Base-by-base conservation (phyloP, 2,797 vertebrate genomes). In the Sebastes hubbsi region DNA sequence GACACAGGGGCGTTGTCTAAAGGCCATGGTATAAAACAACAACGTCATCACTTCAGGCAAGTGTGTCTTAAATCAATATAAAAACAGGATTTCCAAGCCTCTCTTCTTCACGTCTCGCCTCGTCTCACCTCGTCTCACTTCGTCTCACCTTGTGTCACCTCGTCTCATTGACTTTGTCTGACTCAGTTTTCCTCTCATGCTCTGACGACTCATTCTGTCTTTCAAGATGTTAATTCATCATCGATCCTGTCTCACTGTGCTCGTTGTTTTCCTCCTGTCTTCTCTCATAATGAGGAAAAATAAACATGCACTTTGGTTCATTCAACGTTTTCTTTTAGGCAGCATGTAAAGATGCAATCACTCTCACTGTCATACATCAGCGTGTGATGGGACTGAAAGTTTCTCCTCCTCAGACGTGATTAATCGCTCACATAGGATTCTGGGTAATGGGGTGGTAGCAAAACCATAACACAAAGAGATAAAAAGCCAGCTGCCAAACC, bases 281-380 rank as follows among this genome's bases (percentile, higher is more conserved):
- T 84, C 27, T 69, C 64, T 75, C 32, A 38, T 27, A 36, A 71
- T 72, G 52, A 86, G 32, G 42, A 79, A 74, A 87, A 84, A 69
- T 56, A 79, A 84, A 90, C 85, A 87, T 89, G 87, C 90, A 90
- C 87, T 92, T 93, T 92, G 91, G 91, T 90, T 90, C 77, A 78
- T 78, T 82, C 83, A 61, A 75, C 67, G 75, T 80, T 58, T 61
- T 78, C 66, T 81, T 64, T 72, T 72, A 79, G 77, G 83, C 88
- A 88, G 81, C 85, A 52, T 75, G 71, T 80, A 60, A 77, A 77
- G 79, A 88, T 60, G 77, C 27, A 56, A 16, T 82, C 30, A 29
- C 34, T 70, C 63, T 77, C 66, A 25, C 5, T 49, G 18, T 77
- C 69, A 22, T 46, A 77, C 36, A 29, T 42, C 63, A 12, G 70